Evolutionary conservation across 1,140 invertebrate genomes (phyloP).

Genomic region (Drosophila hydei): DNA sequence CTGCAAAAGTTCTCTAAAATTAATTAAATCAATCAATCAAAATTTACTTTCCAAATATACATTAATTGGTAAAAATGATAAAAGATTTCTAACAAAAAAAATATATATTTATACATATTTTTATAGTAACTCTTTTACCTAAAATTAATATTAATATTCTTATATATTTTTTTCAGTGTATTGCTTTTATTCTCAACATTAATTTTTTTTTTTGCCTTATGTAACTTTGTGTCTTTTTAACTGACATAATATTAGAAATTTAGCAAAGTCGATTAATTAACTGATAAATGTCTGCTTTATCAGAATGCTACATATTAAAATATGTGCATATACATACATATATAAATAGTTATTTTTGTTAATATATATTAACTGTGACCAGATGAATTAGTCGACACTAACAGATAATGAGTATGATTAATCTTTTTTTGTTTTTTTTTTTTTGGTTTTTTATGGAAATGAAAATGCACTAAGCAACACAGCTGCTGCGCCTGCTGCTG

Average conservation of each 20-base stretch:
- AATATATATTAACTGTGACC: slow-evolving; percentile 8
- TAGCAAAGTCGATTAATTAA: slow-evolving; percentile 45
- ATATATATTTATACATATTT: too few relatives aligned
- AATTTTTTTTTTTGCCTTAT: not conserved
- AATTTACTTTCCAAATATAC: too few relatives aligned
- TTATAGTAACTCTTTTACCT: too few relatives aligned
- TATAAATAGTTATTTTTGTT: too few relatives aligned
- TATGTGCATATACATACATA: slow-evolving; percentile 1
- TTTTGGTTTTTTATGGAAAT: too few relatives aligned
- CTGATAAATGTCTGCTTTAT: slow-evolving; percentile 58
- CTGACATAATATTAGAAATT: slow-evolving; percentile 1
- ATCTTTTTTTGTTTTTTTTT: slow-evolving; percentile 40
- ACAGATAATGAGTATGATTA: slow-evolving; percentile 70
- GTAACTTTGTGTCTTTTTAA: not conserved
- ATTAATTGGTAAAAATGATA: too few relatives aligned
- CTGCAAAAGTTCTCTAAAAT: too few relatives aligned
- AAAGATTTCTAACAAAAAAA: too few relatives aligned
- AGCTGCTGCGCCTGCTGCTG: slow-evolving; percentile 2
- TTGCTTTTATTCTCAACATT: not conserved
- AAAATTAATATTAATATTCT: not conserved
- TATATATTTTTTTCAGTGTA: not conserved
- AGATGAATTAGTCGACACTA: slow-evolving; percentile 41
- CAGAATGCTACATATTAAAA: slow-evolving; percentile 49
- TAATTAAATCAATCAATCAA: too few relatives aligned
- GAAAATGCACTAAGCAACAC: slow-evolving; percentile 27